Conservation (phyloP, 2,113 vertebrate species). For the Dicerorhinus sumatrensis region DNA sequence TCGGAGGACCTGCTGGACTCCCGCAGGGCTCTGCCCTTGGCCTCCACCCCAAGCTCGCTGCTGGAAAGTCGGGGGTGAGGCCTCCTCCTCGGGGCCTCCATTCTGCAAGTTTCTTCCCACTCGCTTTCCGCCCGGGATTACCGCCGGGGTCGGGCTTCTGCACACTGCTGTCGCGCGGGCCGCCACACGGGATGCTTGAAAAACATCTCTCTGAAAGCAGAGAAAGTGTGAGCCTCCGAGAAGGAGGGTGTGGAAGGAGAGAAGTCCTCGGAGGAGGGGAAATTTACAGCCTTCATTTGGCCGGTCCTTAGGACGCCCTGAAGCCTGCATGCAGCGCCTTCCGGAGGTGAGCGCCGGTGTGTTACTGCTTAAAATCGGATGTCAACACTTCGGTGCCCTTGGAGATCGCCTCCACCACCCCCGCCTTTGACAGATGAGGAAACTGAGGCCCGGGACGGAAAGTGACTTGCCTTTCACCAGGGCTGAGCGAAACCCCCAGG, state of each 20-base stretch:
- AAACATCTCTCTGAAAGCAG: conserved; percentile 77
- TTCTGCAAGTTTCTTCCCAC: background rate
- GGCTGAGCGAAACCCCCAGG: background rate
- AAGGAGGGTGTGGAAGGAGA: conserved; percentile 72
- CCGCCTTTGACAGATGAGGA: background rate
- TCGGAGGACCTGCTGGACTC: background rate
- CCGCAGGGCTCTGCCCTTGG: background rate
- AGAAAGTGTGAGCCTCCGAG: conserved; percentile 77
- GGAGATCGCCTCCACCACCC: background rate
- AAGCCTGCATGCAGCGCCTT: background rate
- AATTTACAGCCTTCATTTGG: conserved; percentile 72
- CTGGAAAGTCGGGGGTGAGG: background rate
- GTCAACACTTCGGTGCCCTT: background rate
- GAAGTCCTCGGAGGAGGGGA: conserved; percentile 53
- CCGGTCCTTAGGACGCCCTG: background rate
- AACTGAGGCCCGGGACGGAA: background rate
- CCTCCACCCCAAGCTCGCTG: background rate
- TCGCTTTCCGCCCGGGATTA: background rate
- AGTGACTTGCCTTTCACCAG: background rate
- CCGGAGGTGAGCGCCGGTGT: background rate
- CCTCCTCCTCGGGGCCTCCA: background rate
- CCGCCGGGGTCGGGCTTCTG: background rate
- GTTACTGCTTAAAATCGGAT: background rate
- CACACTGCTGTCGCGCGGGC: background rate
- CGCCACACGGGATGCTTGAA: conserved; percentile 49